Conservation (phyloP, 1,140 invertebrate species). For the Neodiprion fabricii region DNA sequence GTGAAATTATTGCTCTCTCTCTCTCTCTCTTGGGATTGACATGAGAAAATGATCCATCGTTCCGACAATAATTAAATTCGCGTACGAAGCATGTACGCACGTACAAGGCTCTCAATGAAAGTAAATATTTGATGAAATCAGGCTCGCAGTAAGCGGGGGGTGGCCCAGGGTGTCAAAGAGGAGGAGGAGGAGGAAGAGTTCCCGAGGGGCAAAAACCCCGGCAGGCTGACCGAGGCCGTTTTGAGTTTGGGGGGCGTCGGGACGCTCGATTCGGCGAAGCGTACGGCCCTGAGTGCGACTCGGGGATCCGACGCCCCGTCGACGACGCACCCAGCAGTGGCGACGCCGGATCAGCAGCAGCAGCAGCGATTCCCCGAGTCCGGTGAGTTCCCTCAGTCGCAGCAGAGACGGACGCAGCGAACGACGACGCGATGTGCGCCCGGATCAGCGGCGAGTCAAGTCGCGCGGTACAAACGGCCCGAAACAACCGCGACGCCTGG, state of each 20-base stretch:
- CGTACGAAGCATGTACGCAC: not conserved
- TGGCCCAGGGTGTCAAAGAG: too few species aligned
- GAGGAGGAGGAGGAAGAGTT: not conserved
- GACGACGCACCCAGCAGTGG: slow-evolving; percentile 31
- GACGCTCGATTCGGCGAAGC: not conserved
- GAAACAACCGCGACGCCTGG: not conserved
- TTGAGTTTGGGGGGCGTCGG: not conserved
- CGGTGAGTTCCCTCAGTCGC: not conserved
- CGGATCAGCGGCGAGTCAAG: not conserved
- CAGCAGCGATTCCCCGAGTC: not conserved
- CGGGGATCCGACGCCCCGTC: slow-evolving; percentile 25
- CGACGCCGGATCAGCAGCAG: slow-evolving; percentile 29
- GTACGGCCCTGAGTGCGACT: slow-evolving; percentile 21
- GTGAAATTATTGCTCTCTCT: too few species aligned
- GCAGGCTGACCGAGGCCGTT: not conserved
- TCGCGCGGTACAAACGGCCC: slow-evolving; percentile 6
- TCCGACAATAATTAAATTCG: not conserved
- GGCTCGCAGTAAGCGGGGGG: too few species aligned
- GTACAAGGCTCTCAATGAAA: not conserved
- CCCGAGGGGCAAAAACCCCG: not conserved
- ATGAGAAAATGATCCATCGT: not conserved
- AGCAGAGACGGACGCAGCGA: slow-evolving; percentile 1
- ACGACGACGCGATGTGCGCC: not conserved
- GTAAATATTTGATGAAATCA: too few species aligned
- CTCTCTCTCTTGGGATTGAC: not conserved